phyloP scores from a whole-genome alignment of 2,888 invertebrate species.

The Augiades crinisus region DNA sequence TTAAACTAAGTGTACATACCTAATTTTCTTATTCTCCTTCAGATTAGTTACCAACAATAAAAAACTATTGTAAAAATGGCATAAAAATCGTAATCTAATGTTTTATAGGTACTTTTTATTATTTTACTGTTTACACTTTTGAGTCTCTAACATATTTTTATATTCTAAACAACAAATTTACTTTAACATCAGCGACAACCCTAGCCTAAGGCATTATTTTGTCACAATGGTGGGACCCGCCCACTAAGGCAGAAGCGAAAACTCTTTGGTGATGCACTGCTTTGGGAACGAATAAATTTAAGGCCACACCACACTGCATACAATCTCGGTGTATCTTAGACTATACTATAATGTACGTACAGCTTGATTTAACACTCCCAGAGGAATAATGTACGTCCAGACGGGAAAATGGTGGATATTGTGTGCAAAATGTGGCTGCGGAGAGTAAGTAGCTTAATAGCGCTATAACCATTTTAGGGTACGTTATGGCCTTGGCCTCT shows the following conservation, averaged over 20 bases:
- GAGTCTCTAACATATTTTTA: too few relatives aligned
- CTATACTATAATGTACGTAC: constrained; percentile 24
- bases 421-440: constrained; percentile 22
- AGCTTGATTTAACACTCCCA: constrained; percentile 52
- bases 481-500: constrained; percentile 15
- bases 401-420: constrained; percentile 20
- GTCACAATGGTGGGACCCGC: constrained; percentile 79
- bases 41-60: too few relatives aligned
- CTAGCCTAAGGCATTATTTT: constrained; percentile 75
- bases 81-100: too few relatives aligned
- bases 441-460: constrained; percentile 23
- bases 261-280: constrained; percentile 77
- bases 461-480: constrained; percentile 23
- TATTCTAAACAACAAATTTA: too few relatives aligned
- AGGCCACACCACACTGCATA: constrained; percentile 55
- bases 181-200: not conserved
- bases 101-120: too few relatives aligned
- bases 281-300: constrained; percentile 79
- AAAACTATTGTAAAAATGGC: too few relatives aligned
- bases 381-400: constrained; percentile 52
- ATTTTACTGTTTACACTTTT: too few relatives aligned
- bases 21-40: too few relatives aligned
- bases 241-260: constrained; percentile 69
- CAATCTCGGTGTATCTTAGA: constrained; percentile 51
- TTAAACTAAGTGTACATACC: too few relatives aligned